Evolutionary conservation across 2,888 invertebrate species (phyloP).

Genomic region (Siphlonurus alternatus): DNA sequence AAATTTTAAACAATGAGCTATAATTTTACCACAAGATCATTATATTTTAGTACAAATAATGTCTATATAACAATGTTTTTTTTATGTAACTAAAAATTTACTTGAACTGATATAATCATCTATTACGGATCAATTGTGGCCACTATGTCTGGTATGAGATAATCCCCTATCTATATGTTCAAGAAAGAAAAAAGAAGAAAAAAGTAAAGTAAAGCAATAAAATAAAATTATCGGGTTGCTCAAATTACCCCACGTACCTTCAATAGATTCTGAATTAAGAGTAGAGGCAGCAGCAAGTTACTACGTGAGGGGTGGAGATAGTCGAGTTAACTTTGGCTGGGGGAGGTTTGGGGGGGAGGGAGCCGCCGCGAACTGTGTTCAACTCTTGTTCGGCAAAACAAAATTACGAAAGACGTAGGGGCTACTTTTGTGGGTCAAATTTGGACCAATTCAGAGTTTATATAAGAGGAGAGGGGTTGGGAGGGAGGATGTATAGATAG

Average conservation of each 20-base stretch:
- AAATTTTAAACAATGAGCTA: too few relatives aligned
- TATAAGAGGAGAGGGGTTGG: not conserved
- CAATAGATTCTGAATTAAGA: constrained; percentile 2
- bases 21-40: too few relatives aligned
- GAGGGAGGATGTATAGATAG: not conserved
- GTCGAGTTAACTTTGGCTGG: not conserved
- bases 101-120: too few relatives aligned
- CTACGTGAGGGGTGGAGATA: not conserved
- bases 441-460: not conserved
- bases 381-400: not conserved
- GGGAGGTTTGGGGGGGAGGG: not conserved
- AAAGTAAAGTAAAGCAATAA: not conserved
- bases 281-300: not conserved
- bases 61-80: too few relatives aligned
- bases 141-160: too few relatives aligned
- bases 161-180: too few relatives aligned
- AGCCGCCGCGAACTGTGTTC: not conserved
- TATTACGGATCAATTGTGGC: too few relatives aligned
- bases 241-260: constrained; percentile 2
- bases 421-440: constrained; percentile 2
- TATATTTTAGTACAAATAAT: too few relatives aligned
- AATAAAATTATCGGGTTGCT: not conserved
- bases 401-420: not conserved
- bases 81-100: too few relatives aligned
- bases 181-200: too few relatives aligned